Base-by-base conservation (phyloP, 1,140 invertebrate species). In the Anoplophora glabripennis region DNA sequence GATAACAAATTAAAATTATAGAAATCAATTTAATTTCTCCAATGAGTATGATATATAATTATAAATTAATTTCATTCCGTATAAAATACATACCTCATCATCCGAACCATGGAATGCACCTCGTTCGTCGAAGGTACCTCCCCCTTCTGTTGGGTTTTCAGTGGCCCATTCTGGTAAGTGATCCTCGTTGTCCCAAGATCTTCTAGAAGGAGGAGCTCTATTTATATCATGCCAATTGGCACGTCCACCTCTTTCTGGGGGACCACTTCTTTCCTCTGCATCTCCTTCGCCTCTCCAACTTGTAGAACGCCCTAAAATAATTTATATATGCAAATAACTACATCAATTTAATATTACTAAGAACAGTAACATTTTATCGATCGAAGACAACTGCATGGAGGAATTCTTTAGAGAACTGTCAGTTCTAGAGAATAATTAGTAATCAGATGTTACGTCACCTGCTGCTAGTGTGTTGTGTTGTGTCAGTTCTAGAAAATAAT, bases 51-150 rank as follows among this genome's bases (percentile, higher is more conserved):
- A n/a, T 8, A 38, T 8, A 38, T n/a, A 38, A 38, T 38, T 9
- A 38, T 9, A 38, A 9, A 38, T 9, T 8, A 38, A 9, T 38
- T 38, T 38, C 8, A 8, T n/a, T 55, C 63, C 52, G 63, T 52
- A 47, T n/a, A n/a, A n/a, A 28, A 28, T 28, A 28, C 21, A 28
- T 28, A 28, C 21, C 5, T 84, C 84, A 33, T 86, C 84, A 51
- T 84, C 81, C 0, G 82, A 83, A 34, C 85, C 86, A 65, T 88
- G 86, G 76, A 94, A 94, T 9, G 90, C 91, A 3, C 92, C 92
- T 47, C 83, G 85, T 1, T 91, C 82, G 76, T 94, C 92, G 76
- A 94, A 94, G 54, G 88, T 90, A 11, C 92, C 92, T 33, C 90
- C 87, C 57, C 85, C 84, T 74, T 92, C 89, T 21, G 82, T 82